phyloP scores from a whole-genome alignment of 2,797 vertebrate species.

The Cygnus olor region DNA sequence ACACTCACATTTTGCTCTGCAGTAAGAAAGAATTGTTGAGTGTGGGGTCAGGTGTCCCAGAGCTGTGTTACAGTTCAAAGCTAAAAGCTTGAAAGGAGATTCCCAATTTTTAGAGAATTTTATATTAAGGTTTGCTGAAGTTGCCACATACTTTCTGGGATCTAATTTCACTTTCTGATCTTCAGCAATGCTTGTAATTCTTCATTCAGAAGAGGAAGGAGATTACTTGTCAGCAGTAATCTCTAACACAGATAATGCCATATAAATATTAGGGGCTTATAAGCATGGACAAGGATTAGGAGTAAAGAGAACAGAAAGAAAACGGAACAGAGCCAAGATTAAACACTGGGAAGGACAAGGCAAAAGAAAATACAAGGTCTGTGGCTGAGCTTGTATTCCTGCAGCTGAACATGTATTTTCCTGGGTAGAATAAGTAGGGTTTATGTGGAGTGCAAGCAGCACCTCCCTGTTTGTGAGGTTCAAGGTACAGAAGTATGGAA shows the following conservation, averaged over 20 bases:
- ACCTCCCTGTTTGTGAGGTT: background rate
- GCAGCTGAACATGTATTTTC: background rate
- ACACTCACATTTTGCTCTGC: background rate
- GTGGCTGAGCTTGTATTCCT: background rate
- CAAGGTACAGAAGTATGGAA: background rate
- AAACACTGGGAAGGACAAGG: conserved; percentile 37
- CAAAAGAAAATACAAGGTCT: conserved; percentile 35
- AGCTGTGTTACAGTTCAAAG: background rate
- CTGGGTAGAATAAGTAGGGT: background rate
- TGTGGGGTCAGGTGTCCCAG: background rate
- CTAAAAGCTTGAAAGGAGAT: background rate
- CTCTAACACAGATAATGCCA: conserved; percentile 68
- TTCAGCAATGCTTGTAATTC: conserved; percentile 57
- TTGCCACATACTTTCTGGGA: conserved; percentile 7
- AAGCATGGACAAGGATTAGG: conserved; percentile 70
- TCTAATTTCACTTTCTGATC: conserved; percentile 71
- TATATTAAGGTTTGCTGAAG: conserved; percentile 31
- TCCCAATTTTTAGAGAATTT: conserved; percentile 16
- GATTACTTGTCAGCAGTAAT: conserved; percentile 72
- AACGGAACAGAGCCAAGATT: conserved; percentile 64
- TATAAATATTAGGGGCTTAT: conserved; percentile 73
- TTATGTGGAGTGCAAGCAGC: background rate
- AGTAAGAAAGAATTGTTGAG: background rate
- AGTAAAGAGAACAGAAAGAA: conserved; percentile 60
- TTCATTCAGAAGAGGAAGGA: conserved; percentile 59